Evolutionary conservation across 2,797 vertebrate genomes (phyloP).

Genomic region (Oophaga sylvatica): DNA sequence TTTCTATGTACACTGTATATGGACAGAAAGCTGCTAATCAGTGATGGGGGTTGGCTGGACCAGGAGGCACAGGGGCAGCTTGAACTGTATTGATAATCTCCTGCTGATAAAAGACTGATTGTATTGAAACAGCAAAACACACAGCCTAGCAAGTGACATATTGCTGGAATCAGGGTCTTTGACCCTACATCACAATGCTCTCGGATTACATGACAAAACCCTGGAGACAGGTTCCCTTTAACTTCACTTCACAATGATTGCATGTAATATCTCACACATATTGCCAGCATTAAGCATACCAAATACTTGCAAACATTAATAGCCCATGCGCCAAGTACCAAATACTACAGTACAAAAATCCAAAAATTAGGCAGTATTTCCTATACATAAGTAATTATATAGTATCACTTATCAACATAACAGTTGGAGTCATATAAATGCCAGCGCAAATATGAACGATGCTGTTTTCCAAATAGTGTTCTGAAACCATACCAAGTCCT

Average conservation of each 20-base stretch:
- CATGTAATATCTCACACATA: not conserved
- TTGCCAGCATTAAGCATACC: not conserved
- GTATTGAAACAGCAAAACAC: no score
- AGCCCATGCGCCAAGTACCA: constrained; percentile 2
- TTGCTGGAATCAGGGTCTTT: no score
- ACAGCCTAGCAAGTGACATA: no score
- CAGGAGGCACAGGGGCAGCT: no score
- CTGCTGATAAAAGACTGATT: no score
- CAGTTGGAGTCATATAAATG: not conserved
- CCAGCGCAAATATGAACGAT: no score
- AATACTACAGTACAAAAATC: not conserved
- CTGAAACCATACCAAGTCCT: not conserved
- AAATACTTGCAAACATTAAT: constrained; percentile 7
- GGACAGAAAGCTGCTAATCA: no score
- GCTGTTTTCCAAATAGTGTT: not conserved
- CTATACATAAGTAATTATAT: not conserved
- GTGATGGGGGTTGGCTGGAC: no score
- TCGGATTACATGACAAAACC: no score
- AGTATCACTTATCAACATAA: not conserved
- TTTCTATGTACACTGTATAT: no score
- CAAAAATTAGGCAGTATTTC: not conserved
- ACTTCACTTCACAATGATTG: not conserved
- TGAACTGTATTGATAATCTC: no score
- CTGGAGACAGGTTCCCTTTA: not conserved
- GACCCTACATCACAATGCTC: no score